A percentile compares a stretch with the other conserved stretches of the same genome.
Evolutionary conservation across 2,797 vertebrate species (phyloP).

Genomic region (Acipenser transmontanus): DNA sequence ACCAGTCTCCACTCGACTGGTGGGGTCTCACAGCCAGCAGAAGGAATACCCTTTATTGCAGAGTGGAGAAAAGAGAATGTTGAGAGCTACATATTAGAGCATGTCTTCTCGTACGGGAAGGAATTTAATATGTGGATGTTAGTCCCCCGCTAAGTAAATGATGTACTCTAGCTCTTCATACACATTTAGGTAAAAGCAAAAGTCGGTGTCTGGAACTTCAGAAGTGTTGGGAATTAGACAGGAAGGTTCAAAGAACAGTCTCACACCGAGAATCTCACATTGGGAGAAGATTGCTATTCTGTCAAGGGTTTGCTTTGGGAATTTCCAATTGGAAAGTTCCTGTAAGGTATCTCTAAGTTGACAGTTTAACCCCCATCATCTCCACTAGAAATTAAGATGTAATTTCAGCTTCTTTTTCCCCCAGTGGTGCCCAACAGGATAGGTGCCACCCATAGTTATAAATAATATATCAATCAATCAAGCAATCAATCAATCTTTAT

Average conservation of each 20-base stretch:
- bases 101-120: constrained; percentile 5
- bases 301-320: background rate
- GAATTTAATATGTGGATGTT: background rate
- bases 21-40: constrained; percentile 10
- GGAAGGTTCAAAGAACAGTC: background rate
- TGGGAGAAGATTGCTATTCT: background rate
- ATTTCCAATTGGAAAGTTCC: too few species aligned
- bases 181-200: constrained; percentile 22
- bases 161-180: constrained; percentile 4
- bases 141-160: constrained; percentile 13
- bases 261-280: background rate
- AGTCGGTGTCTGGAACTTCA: constrained; percentile 8
- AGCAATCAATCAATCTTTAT: too few species aligned
- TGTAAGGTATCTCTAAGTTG: background rate
- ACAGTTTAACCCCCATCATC: background rate
- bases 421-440: too few species aligned
- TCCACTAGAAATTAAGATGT: background rate
- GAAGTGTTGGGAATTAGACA: background rate
- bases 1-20: background rate
- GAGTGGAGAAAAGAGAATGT: constrained; percentile 28
- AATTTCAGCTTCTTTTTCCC: too few species aligned
- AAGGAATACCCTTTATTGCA: constrained; percentile 30
- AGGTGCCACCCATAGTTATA: too few species aligned
- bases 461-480: too few species aligned
- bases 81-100: constrained; percentile 27